Percentiles rank a stretch among this genome's conserved stretches.
These are phyloP conservation scores for Linyphia triangularis DNA, from an alignment of 2,888 invertebrate species.

Conservation along the genomic window DNA sequence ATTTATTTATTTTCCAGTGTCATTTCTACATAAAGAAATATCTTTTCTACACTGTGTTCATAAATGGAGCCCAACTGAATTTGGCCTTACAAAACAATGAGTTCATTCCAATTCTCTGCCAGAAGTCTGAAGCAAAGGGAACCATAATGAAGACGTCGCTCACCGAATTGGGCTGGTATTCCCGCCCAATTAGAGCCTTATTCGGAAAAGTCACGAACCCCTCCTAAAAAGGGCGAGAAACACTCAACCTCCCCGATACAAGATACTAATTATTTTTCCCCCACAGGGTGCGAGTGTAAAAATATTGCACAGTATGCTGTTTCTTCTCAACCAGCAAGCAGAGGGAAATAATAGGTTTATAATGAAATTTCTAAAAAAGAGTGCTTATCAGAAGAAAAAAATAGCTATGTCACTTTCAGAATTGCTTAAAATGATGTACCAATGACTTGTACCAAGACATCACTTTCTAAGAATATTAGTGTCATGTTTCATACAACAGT, in stretches of 20 bases:
- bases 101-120: background rate
- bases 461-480: too few species aligned
- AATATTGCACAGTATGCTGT: background rate
- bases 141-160: conserved; percentile 68
- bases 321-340: too few species aligned
- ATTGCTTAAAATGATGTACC: too few species aligned
- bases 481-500: too few species aligned
- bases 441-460: too few species aligned
- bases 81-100: background rate
- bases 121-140: background rate
- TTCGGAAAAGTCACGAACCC: conserved; percentile 24
- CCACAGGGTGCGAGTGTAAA: background rate
- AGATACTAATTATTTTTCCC: background rate
- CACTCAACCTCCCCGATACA: background rate
- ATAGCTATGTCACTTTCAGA: too few species aligned
- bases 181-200: conserved; percentile 62
- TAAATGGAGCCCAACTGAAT: background rate
- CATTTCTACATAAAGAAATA: background rate
- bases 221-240: background rate
- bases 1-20: too few species aligned
- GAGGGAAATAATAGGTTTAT: too few species aligned
- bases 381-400: too few species aligned
- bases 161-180: conserved; percentile 4
- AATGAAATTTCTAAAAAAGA: too few species aligned
- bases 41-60: background rate